A percentile compares a stretch with the other conserved stretches of the same genome.
Evolutionary conservation across 2,113 vertebrate genomes (phyloP).

Genomic region (Numida meleagris): DNA sequence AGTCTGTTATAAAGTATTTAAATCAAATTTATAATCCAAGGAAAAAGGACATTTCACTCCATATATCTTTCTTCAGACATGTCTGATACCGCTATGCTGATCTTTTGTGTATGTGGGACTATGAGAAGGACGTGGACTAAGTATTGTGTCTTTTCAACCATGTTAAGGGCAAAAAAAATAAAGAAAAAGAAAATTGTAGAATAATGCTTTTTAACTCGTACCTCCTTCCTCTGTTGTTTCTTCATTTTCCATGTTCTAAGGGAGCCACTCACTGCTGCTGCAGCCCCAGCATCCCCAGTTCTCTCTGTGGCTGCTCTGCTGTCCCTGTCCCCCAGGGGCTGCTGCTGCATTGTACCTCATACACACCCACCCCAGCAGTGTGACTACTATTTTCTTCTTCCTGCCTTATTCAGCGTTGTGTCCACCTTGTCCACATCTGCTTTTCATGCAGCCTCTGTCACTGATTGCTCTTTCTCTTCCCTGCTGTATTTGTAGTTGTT

Average conservation of each 20-base stretch:
- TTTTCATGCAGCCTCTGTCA: neutral
- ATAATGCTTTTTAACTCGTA: neutral
- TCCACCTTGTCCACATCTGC: neutral
- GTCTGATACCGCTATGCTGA: slow-evolving; percentile 37
- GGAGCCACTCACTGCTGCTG: neutral
- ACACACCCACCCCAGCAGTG: neutral
- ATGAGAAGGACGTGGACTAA: slow-evolving; percentile 52
- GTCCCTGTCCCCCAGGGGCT: neutral
- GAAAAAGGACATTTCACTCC: slow-evolving; percentile 70
- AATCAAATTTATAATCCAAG: slow-evolving; percentile 73
- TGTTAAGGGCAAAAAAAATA: neutral
- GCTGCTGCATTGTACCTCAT: neutral
- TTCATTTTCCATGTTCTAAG: neutral
- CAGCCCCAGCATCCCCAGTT: neutral
- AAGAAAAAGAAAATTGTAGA: neutral
- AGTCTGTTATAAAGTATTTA: slow-evolving; percentile 75
- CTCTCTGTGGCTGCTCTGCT: neutral
- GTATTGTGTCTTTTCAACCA: neutral
- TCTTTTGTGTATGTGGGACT: slow-evolving; percentile 27
- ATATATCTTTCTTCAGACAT: slow-evolving; percentile 64
- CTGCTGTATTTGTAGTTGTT: neutral
- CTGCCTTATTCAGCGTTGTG: neutral
- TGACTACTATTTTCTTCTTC: neutral
- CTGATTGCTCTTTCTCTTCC: neutral
- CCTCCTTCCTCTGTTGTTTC: neutral